These are phyloP conservation scores for Psammodynastes pulverulentus DNA, from an alignment of 2,113 vertebrate genomes.

Conservation along the genomic window DNA sequence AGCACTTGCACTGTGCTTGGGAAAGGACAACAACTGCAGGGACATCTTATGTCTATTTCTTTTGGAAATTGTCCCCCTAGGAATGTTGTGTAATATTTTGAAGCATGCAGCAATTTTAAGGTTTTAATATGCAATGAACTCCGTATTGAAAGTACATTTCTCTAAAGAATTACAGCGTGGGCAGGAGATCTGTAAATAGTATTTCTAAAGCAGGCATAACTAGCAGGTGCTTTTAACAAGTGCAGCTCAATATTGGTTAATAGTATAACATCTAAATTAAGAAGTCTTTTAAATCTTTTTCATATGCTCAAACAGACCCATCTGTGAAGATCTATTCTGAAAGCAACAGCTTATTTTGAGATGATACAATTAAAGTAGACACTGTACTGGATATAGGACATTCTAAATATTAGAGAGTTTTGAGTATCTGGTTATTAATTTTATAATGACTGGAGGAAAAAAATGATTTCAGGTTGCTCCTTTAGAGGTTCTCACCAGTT, in stretches of 20 bases:
- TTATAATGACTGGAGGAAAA: not conserved
- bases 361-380: not conserved
- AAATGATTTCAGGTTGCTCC: not conserved
- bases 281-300: not conserved
- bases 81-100: slow-evolving; percentile 22
- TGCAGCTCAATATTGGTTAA: not conserved
- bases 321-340: not conserved
- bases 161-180: slow-evolving; percentile 13
- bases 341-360: not conserved
- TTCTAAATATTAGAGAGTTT: not conserved
- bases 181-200: not conserved
- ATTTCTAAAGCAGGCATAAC: not conserved
- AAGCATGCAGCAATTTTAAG: slow-evolving; percentile 25
- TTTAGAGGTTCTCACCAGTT: not conserved
- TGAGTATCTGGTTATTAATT: not conserved
- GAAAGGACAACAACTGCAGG: not conserved
- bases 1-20: not conserved
- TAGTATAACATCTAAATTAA: slow-evolving; percentile 1
- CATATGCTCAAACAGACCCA: not conserved
- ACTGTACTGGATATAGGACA: not conserved
- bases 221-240: not conserved
- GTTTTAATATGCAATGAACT: slow-evolving; percentile 41
- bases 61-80: slow-evolving; percentile 9
- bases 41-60: not conserved
- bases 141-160: not conserved